phyloP scores from a whole-genome alignment of 2,113 vertebrate genomes.

The Abramis brama region DNA sequence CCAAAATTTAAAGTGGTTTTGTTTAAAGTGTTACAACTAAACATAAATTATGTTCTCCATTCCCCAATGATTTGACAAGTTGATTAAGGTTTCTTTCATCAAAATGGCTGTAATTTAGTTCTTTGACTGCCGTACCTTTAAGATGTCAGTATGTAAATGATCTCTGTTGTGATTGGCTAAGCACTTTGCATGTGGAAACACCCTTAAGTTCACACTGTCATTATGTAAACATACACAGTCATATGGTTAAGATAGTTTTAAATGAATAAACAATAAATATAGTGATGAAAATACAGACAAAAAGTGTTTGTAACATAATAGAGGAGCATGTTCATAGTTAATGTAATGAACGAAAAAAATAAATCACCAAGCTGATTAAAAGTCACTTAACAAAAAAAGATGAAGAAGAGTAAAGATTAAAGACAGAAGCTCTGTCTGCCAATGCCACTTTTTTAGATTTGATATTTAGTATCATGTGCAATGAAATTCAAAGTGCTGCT shows the following conservation, averaged over 20 bases:
- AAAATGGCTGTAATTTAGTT: not conserved
- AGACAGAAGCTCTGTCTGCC: not conserved
- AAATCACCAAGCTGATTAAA: not conserved
- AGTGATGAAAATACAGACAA: not conserved
- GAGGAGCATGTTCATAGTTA: not conserved
- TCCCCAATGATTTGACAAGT: not conserved
- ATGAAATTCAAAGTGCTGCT: not conserved
- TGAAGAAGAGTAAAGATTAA: not conserved
- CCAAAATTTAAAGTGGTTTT: not conserved
- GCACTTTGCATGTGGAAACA: not conserved
- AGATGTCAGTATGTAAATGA: not conserved
- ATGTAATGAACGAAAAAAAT: not conserved
- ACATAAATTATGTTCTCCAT: not conserved
- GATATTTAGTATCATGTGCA: not conserved
- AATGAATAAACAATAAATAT: not conserved
- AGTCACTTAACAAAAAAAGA: not conserved
- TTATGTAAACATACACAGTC: not conserved
- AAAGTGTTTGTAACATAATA: too few relatives aligned
- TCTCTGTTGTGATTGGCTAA: not conserved
- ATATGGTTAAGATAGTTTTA: not conserved
- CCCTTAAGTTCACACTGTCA: not conserved
- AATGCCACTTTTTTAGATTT: not conserved
- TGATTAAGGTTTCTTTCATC: not conserved
- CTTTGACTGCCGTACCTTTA: not conserved
- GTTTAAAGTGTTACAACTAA: not conserved